A percentile compares a stretch with the other conserved stretches of the same genome.
Conservation (phyloP, 2,888 invertebrate species). For the Pristionchus fissidentatus region DNA sequence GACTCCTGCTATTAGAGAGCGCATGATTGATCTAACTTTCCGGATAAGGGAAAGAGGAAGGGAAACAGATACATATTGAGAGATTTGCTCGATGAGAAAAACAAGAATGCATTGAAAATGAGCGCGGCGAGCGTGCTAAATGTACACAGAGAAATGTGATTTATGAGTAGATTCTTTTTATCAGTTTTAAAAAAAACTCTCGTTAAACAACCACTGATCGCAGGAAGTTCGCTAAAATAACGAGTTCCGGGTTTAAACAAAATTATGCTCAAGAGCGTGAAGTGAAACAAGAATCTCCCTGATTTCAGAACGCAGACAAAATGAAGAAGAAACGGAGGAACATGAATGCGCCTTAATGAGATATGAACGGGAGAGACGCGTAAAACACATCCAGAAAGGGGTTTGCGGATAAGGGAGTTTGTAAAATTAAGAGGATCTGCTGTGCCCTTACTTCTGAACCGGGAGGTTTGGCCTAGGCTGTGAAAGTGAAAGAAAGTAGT, state of each 20-base stretch:
- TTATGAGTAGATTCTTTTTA: too few relatives aligned
- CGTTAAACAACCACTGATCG: neutral
- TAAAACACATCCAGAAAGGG: too few relatives aligned
- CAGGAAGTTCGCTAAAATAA: neutral
- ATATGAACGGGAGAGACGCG: too few relatives aligned
- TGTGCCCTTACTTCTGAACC: too few relatives aligned
- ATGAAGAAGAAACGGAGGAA: neutral
- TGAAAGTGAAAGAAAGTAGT: too few relatives aligned
- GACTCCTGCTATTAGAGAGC: too few relatives aligned
- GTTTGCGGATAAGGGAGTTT: too few relatives aligned
- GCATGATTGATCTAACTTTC: neutral
- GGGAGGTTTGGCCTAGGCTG: too few relatives aligned
- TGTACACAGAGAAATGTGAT: too few relatives aligned
- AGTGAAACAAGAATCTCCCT: neutral
- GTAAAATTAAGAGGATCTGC: too few relatives aligned
- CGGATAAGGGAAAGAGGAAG: neutral
- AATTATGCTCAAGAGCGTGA: neutral
- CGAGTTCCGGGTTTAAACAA: neutral
- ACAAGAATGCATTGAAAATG: constrained; percentile 4
- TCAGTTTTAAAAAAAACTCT: too few relatives aligned
- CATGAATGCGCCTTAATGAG: too few relatives aligned
- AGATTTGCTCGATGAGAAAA: neutral
- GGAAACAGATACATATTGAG: neutral
- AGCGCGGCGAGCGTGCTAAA: neutral
- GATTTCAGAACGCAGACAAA: neutral